Evolutionary conservation across 2,113 vertebrate species (phyloP).

Genomic region (Eubucco bourcierii): DNA sequence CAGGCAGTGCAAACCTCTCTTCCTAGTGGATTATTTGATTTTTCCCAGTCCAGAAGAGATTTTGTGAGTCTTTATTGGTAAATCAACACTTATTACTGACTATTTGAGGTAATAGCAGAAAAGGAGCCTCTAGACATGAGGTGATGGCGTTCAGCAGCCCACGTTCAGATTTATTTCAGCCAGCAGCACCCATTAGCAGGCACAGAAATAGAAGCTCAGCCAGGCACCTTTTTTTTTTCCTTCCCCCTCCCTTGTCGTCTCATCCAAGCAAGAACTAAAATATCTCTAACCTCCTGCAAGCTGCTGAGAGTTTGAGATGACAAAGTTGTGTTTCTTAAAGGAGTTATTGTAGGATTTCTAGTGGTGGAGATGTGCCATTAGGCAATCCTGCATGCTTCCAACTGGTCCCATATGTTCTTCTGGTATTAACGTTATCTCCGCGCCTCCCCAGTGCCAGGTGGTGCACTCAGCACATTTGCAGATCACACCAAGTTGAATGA

Average conservation of each 20-base stretch:
- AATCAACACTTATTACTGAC: background rate
- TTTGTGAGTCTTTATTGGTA: background rate
- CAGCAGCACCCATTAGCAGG: conserved; percentile 17
- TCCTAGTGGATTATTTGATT: background rate
- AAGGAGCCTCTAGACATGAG: background rate
- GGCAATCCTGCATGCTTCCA: background rate
- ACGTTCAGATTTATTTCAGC: conserved; percentile 9
- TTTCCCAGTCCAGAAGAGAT: background rate
- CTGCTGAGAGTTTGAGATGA: conserved; percentile 22
- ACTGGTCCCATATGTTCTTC: background rate
- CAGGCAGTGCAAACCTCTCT: background rate
- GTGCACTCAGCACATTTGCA: too few species aligned
- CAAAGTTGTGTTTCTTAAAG: background rate
- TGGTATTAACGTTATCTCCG: background rate
- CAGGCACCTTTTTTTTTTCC: background rate
- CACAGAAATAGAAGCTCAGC: conserved; percentile 56
- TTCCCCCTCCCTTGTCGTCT: background rate
- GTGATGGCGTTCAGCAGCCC: background rate
- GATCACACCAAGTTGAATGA: too few species aligned
- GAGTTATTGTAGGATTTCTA: background rate
- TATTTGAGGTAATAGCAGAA: background rate
- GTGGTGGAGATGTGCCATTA: background rate
- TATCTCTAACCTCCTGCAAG: conserved; percentile 36
- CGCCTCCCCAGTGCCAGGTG: background rate
- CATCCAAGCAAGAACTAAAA: conserved; percentile 40